Evolutionary conservation across 35 echinoderm and acorn worm genomes (phyloP).

Genomic region (Heliocidaris tuberculata): DNA sequence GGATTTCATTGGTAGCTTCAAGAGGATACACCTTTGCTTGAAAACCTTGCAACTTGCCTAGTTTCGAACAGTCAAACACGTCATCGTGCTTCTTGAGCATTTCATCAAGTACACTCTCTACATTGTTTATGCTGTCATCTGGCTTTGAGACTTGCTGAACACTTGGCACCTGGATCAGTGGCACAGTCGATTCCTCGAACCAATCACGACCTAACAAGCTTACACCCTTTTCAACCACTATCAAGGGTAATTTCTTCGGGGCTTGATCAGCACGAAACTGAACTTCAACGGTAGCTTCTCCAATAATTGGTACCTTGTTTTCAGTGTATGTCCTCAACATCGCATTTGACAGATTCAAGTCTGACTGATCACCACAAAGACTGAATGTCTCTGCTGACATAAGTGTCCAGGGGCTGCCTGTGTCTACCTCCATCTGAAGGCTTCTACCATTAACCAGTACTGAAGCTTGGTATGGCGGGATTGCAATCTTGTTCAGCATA

Average conservation of each 20-base stretch:
- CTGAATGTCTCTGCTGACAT: not conserved
- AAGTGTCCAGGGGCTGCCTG: constrained; percentile 5
- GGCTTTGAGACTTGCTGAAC: not conserved
- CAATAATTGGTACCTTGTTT: not conserved
- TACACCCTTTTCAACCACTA: not conserved
- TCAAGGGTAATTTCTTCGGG: not conserved
- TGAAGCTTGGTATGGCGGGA: not conserved
- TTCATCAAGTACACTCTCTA: not conserved
- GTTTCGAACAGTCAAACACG: not conserved
- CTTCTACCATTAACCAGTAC: not conserved
- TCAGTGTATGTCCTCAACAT: not conserved
- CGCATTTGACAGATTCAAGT: not conserved
- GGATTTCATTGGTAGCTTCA: not conserved
- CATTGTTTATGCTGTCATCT: not conserved
- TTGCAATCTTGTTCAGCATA: too few species aligned
- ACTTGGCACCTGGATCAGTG: not conserved
- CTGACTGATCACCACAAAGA: not conserved
- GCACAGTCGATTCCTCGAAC: not conserved
- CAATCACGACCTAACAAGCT: constrained; percentile 6
- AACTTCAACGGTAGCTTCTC: not conserved
- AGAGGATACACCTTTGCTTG: constrained; percentile 49
- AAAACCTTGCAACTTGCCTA: not conserved
- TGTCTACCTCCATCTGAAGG: not conserved
- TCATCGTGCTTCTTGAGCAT: not conserved
- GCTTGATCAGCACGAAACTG: not conserved